phyloP scores from a whole-genome alignment of 1,140 invertebrate genomes.

The Mercenaria mercenaria region DNA sequence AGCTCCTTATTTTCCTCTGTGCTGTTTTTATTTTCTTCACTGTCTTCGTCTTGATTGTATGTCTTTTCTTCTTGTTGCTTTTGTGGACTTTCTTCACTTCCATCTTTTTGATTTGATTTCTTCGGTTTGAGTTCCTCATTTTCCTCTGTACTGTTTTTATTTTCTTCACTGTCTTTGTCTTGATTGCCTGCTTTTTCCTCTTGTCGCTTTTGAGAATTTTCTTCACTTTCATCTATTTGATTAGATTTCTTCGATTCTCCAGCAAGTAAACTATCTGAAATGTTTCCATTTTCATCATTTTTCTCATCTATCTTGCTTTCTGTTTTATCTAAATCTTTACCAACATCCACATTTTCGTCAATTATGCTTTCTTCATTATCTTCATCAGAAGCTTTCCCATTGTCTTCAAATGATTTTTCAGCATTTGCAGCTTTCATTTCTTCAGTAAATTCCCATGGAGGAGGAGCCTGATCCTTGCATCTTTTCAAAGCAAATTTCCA shows the following conservation, averaged over 20 bases:
- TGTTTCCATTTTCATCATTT: neutral
- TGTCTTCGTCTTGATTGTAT: neutral
- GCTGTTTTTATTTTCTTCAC: neutral
- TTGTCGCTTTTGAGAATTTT: too few species aligned
- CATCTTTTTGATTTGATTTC: too few species aligned
- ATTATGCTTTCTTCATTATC: neutral
- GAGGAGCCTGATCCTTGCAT: constrained; percentile 79
- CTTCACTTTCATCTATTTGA: neutral
- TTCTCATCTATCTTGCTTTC: neutral
- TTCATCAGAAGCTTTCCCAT: neutral
- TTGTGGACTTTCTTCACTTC: too few species aligned
- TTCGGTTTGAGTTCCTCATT: neutral
- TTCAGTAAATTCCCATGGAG: constrained; percentile 81
- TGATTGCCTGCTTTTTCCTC: neutral
- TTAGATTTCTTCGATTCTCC: neutral
- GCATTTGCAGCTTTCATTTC: constrained; percentile 46
- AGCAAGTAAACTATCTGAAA: neutral
- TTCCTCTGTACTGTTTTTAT: neutral
- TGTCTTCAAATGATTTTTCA: neutral
- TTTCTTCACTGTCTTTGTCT: neutral
- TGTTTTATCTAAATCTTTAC: neutral
- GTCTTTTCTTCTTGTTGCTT: too few species aligned
- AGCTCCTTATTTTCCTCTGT: neutral
- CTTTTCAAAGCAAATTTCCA: constrained; percentile 85
- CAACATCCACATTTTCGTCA: neutral